Percentiles rank a stretch among this genome's conserved stretches.
Evolutionary conservation across 2,888 invertebrate species (phyloP).

Genomic region (Agrochola lota): DNA sequence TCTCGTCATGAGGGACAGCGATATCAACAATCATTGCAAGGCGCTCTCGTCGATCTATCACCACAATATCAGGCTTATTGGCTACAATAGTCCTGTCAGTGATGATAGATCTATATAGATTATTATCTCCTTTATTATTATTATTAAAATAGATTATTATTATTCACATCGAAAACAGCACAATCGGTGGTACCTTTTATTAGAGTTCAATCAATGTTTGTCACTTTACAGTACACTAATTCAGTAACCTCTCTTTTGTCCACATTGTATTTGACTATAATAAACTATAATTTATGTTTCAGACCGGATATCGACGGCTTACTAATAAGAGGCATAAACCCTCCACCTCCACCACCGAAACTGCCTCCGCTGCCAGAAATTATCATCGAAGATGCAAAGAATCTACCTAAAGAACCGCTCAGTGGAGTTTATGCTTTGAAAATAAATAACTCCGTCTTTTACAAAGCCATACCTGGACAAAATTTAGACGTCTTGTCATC

Average conservation of each 20-base stretch:
- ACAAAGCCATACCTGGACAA: conserved; percentile 76
- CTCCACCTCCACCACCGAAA: conserved; percentile 74
- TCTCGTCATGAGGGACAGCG: no score
- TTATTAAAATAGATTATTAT: background rate
- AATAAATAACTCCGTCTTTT: conserved; percentile 82
- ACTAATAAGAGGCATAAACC: conserved; percentile 80
- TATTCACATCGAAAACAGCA: background rate
- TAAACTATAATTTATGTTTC: conserved; percentile 59
- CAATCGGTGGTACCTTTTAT: background rate
- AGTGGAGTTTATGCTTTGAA: conserved; percentile 78
- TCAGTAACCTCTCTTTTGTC: background rate
- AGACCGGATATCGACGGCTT: conserved; percentile 79
- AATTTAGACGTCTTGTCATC: conserved; percentile 64
- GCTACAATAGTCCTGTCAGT: no score
- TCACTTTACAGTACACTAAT: no score
- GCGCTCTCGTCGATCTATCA: no score
- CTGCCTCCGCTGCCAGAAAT: conserved; percentile 75
- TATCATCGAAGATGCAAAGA: conserved; percentile 59
- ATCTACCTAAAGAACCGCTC: conserved; percentile 53
- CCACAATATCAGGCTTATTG: no score
- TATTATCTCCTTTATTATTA: no score
- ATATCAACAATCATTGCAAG: no score
- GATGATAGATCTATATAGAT: no score
- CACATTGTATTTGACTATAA: background rate
- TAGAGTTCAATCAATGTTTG: background rate